Evolutionary conservation across 2,113 vertebrate species (phyloP).

Genomic region (Paradisaea rubra): DNA sequence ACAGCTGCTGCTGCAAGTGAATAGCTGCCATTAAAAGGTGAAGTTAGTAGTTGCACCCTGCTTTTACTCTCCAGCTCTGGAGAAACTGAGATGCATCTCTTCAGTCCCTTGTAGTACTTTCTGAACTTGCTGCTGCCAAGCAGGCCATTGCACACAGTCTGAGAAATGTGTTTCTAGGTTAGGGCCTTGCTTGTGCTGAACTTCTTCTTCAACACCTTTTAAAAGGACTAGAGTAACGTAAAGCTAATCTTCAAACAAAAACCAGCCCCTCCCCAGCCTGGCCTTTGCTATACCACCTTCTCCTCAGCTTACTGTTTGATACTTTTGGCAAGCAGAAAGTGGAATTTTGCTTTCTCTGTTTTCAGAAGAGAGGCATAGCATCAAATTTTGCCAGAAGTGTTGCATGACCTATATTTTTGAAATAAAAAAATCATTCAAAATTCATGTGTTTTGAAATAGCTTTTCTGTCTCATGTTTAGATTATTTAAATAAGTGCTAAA

Average conservation of each 20-base stretch:
- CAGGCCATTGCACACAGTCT: neutral
- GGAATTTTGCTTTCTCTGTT: neutral
- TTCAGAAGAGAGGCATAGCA: neutral
- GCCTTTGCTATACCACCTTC: neutral
- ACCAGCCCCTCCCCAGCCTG: neutral
- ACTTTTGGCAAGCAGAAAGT: neutral
- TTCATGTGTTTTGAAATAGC: neutral
- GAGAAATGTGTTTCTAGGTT: neutral
- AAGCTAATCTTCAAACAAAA: neutral
- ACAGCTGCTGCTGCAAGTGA: conserved; percentile 35
- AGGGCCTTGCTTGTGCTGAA: neutral
- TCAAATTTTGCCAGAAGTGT: neutral
- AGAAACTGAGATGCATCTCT: neutral
- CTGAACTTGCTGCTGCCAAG: neutral
- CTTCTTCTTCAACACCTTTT: neutral
- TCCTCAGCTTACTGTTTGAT: neutral
- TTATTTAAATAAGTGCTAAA: neutral
- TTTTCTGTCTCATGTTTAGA: neutral
- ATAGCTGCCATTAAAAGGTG: neutral
- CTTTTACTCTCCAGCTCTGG: neutral
- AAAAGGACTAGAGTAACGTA: neutral
- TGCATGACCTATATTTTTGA: neutral
- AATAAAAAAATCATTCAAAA: neutral
- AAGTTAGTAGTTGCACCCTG: neutral
- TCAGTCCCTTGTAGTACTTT: neutral